A percentile compares a stretch with the other conserved stretches of the same genome.
Conservation (phyloP, 2,797 vertebrate genomes). For the Sardinella longiceps region DNA sequence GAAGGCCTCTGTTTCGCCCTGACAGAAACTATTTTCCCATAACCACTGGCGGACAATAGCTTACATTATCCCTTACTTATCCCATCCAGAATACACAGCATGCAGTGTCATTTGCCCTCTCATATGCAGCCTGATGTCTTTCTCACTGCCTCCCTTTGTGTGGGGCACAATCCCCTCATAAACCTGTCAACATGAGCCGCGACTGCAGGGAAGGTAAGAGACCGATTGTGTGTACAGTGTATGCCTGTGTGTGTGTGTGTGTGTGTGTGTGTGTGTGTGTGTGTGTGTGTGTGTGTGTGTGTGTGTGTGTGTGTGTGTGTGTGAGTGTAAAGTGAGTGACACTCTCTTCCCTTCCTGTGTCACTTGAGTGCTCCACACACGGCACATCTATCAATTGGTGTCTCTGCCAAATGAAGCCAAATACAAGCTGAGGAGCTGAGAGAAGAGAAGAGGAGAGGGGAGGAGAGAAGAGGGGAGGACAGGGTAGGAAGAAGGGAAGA, state of each 20-base stretch:
- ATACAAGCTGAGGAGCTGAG: neutral
- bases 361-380: neutral
- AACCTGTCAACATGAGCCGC: neutral
- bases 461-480: no score
- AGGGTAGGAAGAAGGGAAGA: no score
- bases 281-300: neutral
- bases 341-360: neutral
- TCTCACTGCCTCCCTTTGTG: neutral
- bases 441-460: no score
- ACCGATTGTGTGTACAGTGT: neutral
- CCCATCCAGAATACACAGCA: no score
- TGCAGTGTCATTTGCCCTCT: no score
- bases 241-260: neutral
- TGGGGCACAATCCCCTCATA: neutral
- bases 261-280: neutral
- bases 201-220: neutral
- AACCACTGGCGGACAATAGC: no score
- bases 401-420: neutral
- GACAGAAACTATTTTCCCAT: no score
- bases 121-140: no score
- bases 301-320: neutral
- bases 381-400: neutral
- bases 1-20: no score
- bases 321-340: neutral
- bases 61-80: no score